Evolutionary conservation across 2,888 invertebrate species (phyloP).

Genomic region (Mycalesis mineus): DNA sequence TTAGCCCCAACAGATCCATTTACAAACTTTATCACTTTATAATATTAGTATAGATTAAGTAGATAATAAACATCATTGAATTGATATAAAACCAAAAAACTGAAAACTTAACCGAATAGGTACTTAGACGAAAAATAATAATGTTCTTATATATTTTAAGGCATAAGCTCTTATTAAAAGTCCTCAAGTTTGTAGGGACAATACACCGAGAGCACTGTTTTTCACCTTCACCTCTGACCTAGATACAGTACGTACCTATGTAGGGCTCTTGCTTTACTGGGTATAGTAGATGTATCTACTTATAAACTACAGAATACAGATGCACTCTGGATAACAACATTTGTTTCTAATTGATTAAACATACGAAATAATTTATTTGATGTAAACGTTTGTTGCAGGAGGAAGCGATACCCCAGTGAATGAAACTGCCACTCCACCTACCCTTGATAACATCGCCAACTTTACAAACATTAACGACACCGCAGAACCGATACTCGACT

Average conservation of each 20-base stretch:
- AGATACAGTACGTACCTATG: not conserved
- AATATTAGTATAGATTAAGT: too few relatives aligned
- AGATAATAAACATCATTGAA: too few relatives aligned
- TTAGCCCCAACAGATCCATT: too few relatives aligned
- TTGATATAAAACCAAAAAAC: too few relatives aligned
- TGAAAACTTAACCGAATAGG: too few relatives aligned
- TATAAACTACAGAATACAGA: not conserved
- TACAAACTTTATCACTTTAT: too few relatives aligned
- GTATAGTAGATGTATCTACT: not conserved
- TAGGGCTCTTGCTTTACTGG: not conserved
- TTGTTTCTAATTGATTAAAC: not conserved
- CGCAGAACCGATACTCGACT: constrained; percentile 25
- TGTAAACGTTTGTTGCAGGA: constrained; percentile 48
- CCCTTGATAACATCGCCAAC: constrained; percentile 35
- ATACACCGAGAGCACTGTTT: not conserved
- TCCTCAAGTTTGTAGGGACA: constrained; percentile 30
- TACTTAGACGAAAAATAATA: too few relatives aligned
- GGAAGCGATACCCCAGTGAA: constrained; percentile 70
- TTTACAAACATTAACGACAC: constrained; percentile 32
- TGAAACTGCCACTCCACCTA: constrained; percentile 37
- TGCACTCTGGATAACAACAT: not conserved
- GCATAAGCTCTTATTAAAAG: constrained; percentile 26
- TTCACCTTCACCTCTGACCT: not conserved
- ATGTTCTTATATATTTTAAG: too few relatives aligned
- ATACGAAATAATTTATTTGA: not conserved